Conservation (phyloP, 2,888 invertebrate species). For the Emesis furor region DNA sequence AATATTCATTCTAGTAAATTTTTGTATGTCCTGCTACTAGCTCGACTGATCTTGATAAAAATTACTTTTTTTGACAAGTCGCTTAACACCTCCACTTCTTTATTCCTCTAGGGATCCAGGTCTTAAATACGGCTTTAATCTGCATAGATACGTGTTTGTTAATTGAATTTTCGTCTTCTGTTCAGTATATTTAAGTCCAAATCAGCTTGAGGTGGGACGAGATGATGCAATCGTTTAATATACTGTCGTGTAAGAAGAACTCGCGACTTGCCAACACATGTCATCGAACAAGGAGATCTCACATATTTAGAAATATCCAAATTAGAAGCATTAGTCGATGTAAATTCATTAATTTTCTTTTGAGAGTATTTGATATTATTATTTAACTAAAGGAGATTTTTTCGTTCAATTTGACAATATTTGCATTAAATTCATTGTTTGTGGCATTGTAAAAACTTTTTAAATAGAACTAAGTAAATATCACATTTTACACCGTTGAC, state of each 20-base stretch:
- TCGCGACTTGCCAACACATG: conserved; percentile 38
- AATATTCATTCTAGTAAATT: too few relatives aligned
- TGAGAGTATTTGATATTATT: too few relatives aligned
- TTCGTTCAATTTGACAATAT: too few relatives aligned
- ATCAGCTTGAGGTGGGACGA: neutral
- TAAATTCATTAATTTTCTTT: too few relatives aligned
- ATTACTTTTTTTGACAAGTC: neutral
- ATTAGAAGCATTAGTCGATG: conserved; percentile 39
- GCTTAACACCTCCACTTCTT: neutral
- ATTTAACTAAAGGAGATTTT: too few relatives aligned
- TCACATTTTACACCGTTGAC: too few relatives aligned
- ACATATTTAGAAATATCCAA: conserved; percentile 32
- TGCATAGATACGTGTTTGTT: conserved; percentile 1
- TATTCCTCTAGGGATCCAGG: neutral
- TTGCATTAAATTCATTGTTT: too few relatives aligned
- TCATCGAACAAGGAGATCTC: conserved; percentile 4
- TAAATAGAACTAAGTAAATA: too few relatives aligned
- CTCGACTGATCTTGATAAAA: too few relatives aligned
- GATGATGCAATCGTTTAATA: conserved; percentile 10
- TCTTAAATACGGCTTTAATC: conserved; percentile 5
- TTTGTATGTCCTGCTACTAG: too few relatives aligned
- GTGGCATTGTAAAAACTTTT: too few relatives aligned
- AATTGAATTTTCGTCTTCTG: conserved; percentile 13
- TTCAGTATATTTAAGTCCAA: neutral
- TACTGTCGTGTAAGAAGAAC: neutral